Evolutionary conservation across 2,113 vertebrate species (phyloP), one percentile per base, ranked within the genome.

Genomic region (Bolborhynchus lineola): DNA sequence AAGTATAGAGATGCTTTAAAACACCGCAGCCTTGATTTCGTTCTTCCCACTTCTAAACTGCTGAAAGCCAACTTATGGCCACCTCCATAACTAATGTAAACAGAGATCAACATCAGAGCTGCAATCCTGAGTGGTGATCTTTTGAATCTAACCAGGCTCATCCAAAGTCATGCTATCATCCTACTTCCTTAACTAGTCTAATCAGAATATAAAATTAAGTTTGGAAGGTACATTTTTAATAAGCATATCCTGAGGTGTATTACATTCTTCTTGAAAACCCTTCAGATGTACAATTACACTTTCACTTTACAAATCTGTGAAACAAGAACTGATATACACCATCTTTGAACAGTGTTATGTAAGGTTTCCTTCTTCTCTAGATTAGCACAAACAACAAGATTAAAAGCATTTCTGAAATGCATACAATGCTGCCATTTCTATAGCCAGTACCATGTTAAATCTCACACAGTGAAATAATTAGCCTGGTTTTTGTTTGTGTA

Each of bases 201-300:
- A 82, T 86, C 53, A 93, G 49, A 85, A 26, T 25, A 78, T 16
- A 79, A 60, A 60, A 89, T 50, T 95, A 28, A 78, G 75, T 60
- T 65, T 78, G 37, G 65, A 86, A 93, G 82, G 72, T 33, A 63
- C 8, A 52, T 78, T 95, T 91, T 92, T 78, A 95, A 92, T 63
- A 94, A 93, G 83, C 19, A 64, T 83, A 81, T 52, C 42, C 60
- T 83, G 71, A 88, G 57, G 33, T n/a, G 23, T 59, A 65, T 67
- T 85, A 82, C 42, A 52, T 82, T 85, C 33, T 80, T 44, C 50
- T 69, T 72, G 55, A 88, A 93, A 87, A 60, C 2, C 3, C 88
- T 95, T 94, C 74, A 91, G 44, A 81, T 77, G 46, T 67, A 86
- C 0, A 1, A 89, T 78, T 82, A 76, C 47, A 79, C 67, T 78